Base-by-base conservation (phyloP, 2,888 invertebrate genomes). In the Lasioglossum marginatum region DNA sequence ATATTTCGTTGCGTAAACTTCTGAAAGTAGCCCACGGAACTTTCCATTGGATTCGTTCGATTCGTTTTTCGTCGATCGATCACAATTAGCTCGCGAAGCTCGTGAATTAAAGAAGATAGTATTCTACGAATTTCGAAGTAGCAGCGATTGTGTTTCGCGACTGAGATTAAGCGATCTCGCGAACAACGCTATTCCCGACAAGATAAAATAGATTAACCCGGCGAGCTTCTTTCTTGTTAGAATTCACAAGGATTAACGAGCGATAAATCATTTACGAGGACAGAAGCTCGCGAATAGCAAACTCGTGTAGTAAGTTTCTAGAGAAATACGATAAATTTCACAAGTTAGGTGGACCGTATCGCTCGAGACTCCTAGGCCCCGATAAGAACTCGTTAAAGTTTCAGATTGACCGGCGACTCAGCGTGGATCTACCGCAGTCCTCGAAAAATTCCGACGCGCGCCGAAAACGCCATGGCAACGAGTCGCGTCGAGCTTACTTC, bases 361-460 rank as follows among this genome's bases (percentile, higher is more conserved):
- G 3, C 57, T 37, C 23, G 19, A 37, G n/a, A 31, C 16, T 37
- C n/a, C 31, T 57, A 40, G 23, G 40, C 8, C 10, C 34, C 6
- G 80, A 81, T 80, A 78, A 81, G 71, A 86, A 86, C 85, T 81
- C 81, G 45, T 86, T 80, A 78, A 86, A 84, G 75, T 85, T 76
- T 80, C 77, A 78, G 78, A 85, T 81, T 60, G 77, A 57, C 60
- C 77, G n/a, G 63, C 40, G 40, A 68, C 68, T 73, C 74, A 48
- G 12, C 43, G 23, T 34, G 75, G 77, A 43, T 71, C 66, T 31
- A 27, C n/a, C 19, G 48, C 19, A 68, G 52, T 74, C 23, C 63
- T 12, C 45, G 79, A 70, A 81, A 23, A 23, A 52, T 76, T 75
- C 80, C 27, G 23, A n/a, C 37, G 23, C 4, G 79, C 57, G 37